Conservation (phyloP, 2,113 vertebrate species). For the Rhabdomys dilectus region DNA sequence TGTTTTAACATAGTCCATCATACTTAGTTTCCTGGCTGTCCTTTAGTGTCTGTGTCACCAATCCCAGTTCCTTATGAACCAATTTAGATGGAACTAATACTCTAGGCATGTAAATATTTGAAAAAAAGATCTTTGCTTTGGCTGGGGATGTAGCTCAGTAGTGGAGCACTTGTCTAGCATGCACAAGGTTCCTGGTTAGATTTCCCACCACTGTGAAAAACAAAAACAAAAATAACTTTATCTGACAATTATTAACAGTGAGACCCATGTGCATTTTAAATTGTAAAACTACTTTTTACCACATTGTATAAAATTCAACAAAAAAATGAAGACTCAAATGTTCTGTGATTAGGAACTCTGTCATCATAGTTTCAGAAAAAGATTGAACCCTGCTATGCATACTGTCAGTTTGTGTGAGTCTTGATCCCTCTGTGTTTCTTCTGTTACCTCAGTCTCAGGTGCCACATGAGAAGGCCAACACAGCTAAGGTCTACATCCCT, state of each 20-base stretch:
- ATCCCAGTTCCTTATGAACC: neutral
- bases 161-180: neutral
- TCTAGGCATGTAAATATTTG: neutral
- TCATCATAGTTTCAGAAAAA: neutral
- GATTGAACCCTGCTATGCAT: neutral
- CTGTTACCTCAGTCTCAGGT: slow-evolving; percentile 91
- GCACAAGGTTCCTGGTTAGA: neutral
- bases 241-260: neutral
- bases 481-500: slow-evolving; percentile 88
- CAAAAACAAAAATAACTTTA: neutral
- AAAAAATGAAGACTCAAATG: neutral
- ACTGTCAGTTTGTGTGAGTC: slow-evolving; percentile 33
- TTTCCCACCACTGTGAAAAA: neutral
- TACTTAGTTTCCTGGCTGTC: neutral
- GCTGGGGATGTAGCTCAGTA: neutral
- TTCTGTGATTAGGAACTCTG: neutral
- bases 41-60: neutral
- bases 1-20: neutral
- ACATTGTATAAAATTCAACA: neutral
- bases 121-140: slow-evolving; percentile 15
- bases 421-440: slow-evolving; percentile 83
- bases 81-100: neutral
- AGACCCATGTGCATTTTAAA: neutral
- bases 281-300: neutral
- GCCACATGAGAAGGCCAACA: slow-evolving; percentile 90